Base-by-base conservation (phyloP, 2,888 invertebrate species). In the Drosophila prostipennis region DNA sequence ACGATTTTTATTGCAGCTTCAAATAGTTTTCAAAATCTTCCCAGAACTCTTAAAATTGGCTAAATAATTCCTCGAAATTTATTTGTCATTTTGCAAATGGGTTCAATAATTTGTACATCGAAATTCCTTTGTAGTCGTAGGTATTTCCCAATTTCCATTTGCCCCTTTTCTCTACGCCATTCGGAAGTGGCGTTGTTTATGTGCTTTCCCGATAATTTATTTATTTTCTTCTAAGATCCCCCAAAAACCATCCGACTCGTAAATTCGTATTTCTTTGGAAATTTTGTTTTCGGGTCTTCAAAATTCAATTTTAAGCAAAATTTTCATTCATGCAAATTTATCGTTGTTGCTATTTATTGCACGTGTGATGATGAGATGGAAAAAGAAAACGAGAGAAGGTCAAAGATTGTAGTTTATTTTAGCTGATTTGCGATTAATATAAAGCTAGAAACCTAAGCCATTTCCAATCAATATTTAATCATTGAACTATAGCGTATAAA, bases 141-240 rank as follows among this genome's bases (percentile, higher is more conserved):
- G 14, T 13, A 32, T 46, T 39, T 23, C 16, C 39, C 1, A 6
- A 59, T 40, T 34, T 59, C 23, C 23, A 23, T 36, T 36, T 8
- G 6, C 34, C 11, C 34, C 23, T 40, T 58, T 59, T 60, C 45
- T 13, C n/a, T n/a, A 60, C 40, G 40, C 48, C 40, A 48, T 42
- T 63, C 61, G 60, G 61, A 63, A 63, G 61, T 63, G 48, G 40
- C 16, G 19, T 45, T 65, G 65, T 64, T 23, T 58, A 32, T 65
- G 34, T 34, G 23, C 45, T 43, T 52, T 64, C 10, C 45, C 11
- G 52, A 40, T 40, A 34, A 65, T 65, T 65, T 65, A 65, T 65
- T 65, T 65, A 36, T 53, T 65, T 37, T 26, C n/a, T 34, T 65
- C 11, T 29, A n/a, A 64, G 32, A 48, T 61, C 5, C n/a, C 26